phyloP scores from a whole-genome alignment of 2,113 vertebrate genomes.

The Poeciliopsis occidentalis region DNA sequence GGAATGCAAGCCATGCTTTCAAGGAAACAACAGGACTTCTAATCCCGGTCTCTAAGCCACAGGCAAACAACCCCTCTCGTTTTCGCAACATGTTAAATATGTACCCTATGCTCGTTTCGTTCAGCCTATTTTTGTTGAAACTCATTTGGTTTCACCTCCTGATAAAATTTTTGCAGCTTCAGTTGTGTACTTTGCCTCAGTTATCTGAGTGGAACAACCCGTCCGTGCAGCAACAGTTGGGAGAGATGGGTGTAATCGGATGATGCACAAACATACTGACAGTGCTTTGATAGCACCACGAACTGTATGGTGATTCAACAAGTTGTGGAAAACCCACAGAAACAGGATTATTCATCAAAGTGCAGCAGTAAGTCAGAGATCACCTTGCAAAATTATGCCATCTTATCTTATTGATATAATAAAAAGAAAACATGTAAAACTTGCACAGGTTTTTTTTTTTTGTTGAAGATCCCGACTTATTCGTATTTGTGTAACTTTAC shows the following conservation, averaged over 20 bases:
- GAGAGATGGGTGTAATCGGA: constrained; percentile 56
- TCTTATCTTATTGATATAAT: not conserved
- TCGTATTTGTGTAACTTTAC: not conserved
- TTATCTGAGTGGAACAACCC: constrained; percentile 49
- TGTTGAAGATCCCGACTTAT: not conserved
- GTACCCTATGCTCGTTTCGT: not conserved
- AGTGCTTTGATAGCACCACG: constrained; percentile 33
- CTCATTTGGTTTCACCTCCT: constrained; percentile 4
- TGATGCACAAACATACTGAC: constrained; percentile 53
- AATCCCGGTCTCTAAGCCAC: constrained; percentile 8
- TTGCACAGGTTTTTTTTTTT: not conserved
- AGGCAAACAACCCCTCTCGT: constrained; percentile 3
- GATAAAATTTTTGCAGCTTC: constrained; percentile 2
- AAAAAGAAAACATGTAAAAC: not conserved
- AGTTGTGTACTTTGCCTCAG: constrained; percentile 7
- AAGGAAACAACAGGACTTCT: constrained; percentile 16
- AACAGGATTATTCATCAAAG: not conserved
- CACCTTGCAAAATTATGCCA: not conserved
- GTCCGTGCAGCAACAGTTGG: constrained; percentile 44
- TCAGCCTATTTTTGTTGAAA: not conserved
- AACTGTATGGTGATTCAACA: constrained; percentile 49
- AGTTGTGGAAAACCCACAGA: constrained; percentile 17
- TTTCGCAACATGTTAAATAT: constrained; percentile 5
- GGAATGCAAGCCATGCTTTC: constrained; percentile 22
- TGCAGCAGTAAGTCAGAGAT: not conserved